Percentiles rank a stretch among this genome's conserved stretches.
Evolutionary conservation across 2,888 invertebrate species (phyloP).

Genomic region (Brachynemurus nebulosus): DNA sequence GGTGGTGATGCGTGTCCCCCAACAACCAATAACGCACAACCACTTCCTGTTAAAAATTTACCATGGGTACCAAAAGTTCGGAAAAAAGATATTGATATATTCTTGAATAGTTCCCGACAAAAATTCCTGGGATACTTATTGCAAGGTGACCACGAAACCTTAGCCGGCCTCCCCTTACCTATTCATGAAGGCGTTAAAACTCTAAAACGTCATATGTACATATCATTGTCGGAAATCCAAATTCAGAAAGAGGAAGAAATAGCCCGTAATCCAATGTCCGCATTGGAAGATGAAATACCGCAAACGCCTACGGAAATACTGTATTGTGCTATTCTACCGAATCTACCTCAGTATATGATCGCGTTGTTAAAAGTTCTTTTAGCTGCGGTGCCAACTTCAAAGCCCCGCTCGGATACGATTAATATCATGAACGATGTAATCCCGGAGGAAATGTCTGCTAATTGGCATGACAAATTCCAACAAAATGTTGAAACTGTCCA

Average conservation of each 20-base stretch:
- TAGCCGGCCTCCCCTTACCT: constrained; percentile 91
- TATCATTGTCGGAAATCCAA: constrained; percentile 85
- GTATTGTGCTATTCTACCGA: constrained; percentile 89
- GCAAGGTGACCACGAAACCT: constrained; percentile 69
- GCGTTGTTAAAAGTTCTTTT: constrained; percentile 90
- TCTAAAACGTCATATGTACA: constrained; percentile 80
- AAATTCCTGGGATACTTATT: constrained; percentile 96
- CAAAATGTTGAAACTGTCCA: too few species aligned
- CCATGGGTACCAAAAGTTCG: constrained; percentile 96
- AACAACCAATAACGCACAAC: constrained; percentile 27
- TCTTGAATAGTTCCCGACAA: constrained; percentile 76
- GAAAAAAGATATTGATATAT: constrained; percentile 84
- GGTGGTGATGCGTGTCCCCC: constrained; percentile 30
- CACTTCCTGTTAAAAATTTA: constrained; percentile 35
- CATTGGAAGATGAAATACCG: constrained; percentile 62
- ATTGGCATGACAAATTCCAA: too few species aligned
- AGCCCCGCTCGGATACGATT: constrained; percentile 92
- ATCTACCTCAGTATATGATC: constrained; percentile 95
- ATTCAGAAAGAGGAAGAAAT: constrained; percentile 84
- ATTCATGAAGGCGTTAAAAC: constrained; percentile 93
- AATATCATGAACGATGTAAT: constrained; percentile 96
- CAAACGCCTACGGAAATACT: constrained; percentile 77
- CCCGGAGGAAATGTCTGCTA: constrained; percentile 98
- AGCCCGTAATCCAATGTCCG: constrained; percentile 78
- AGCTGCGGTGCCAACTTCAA: constrained; percentile 98